A percentile compares a stretch with the other conserved stretches of the same genome.
phyloP scores from a whole-genome alignment of 2,113 vertebrate genomes.

The Actenoides hombroni region DNA sequence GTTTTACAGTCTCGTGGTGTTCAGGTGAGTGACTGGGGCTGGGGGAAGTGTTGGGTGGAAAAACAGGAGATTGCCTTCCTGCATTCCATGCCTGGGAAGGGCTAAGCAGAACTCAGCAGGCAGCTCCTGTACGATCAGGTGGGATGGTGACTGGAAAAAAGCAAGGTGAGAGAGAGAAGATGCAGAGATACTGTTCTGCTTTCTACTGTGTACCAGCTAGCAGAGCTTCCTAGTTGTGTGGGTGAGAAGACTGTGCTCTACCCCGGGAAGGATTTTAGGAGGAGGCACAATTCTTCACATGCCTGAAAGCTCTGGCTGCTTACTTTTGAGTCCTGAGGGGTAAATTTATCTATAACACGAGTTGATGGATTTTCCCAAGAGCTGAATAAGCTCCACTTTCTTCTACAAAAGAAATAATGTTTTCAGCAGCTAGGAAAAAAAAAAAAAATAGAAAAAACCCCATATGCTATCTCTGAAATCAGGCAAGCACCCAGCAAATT shows the following conservation, averaged over 20 bases:
- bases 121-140: not conserved
- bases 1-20: not conserved
- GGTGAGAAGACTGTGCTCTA: not conserved
- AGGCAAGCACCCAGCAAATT: not conserved
- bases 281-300: not conserved
- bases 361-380: not conserved
- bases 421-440: not conserved
- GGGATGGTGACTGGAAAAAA: not conserved
- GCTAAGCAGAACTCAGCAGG: not conserved
- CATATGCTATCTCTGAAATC: not conserved
- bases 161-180: not conserved
- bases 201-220: not conserved
- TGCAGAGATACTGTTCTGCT: not conserved
- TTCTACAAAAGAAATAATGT: not conserved
- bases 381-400: not conserved
- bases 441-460: too few relatives aligned
- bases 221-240: not conserved
- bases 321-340: not conserved
- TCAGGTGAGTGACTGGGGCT: not conserved
- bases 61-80: not conserved
- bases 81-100: not conserved
- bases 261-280: not conserved
- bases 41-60: rapidly evolving
- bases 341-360: not conserved
- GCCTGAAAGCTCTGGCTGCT: not conserved